Conservation (phyloP, 2,888 invertebrate species). For the Meta bourneti region DNA sequence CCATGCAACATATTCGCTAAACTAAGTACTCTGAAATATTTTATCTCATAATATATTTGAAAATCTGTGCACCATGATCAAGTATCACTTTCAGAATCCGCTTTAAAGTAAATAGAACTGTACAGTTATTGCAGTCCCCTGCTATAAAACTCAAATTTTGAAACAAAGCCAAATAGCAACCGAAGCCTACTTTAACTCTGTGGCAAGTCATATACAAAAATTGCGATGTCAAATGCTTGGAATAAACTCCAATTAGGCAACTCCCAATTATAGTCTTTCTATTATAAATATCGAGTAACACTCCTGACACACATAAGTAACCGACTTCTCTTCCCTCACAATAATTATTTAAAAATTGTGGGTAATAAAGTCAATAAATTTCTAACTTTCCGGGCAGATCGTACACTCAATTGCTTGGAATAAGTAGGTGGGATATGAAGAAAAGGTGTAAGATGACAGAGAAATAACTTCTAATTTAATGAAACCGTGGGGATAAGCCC, state of each 20-base stretch:
- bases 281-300: background rate
- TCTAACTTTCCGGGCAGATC: background rate
- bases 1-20: no score
- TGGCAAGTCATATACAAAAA: constrained; percentile 2
- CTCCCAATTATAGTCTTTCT: background rate
- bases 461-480: constrained; percentile 39
- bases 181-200: background rate
- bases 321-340: background rate
- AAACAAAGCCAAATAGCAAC: background rate
- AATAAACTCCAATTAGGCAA: constrained; percentile 11
- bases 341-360: constrained; percentile 8
- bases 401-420: constrained; percentile 16
- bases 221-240: background rate
- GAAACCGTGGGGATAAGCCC: constrained; percentile 21
- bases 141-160: background rate
- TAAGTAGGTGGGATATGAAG: background rate
- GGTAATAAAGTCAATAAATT: constrained; percentile 35
- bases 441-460: background rate
- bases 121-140: background rate
- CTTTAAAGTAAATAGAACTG: no score
- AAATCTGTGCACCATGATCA: no score
- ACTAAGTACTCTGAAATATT: no score
- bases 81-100: no score
- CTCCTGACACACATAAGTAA: background rate
- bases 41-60: no score